Conservation (phyloP, 2,888 invertebrate species). For the Hypsopygia costalis region DNA sequence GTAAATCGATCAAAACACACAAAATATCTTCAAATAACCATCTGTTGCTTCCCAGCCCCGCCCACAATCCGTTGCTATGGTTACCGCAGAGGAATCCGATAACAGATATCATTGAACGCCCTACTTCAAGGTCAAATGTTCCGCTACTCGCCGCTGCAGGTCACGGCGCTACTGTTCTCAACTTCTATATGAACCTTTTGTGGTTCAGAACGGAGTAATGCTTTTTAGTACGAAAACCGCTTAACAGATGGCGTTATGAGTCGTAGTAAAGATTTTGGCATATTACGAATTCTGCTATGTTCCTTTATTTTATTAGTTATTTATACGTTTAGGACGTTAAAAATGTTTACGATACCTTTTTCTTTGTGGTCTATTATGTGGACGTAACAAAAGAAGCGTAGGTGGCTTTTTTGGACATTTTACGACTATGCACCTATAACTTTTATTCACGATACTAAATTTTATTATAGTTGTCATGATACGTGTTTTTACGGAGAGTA, state of each 20-base stretch:
- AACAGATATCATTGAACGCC: slow-evolving; percentile 13
- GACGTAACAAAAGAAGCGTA: not conserved
- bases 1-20: not conserved
- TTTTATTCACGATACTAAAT: too few species aligned
- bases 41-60: slow-evolving; percentile 22
- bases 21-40: slow-evolving; percentile 15
- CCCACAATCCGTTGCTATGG: slow-evolving; percentile 19
- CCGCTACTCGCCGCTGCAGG: slow-evolving; percentile 25
- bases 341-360: not conserved
- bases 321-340: not conserved
- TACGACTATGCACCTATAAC: too few species aligned
- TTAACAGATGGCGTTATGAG: slow-evolving; percentile 6
- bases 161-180: slow-evolving; percentile 11
- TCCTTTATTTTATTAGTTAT: not conserved
- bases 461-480: too few species aligned
- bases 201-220: not conserved
- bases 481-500: too few species aligned
- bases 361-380: not conserved
- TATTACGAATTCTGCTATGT: not conserved
- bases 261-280: not conserved
- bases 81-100: slow-evolving; percentile 13
- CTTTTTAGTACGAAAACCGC: not conserved
- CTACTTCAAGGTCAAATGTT: slow-evolving; percentile 19
- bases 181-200: slow-evolving; percentile 9
- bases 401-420: too few species aligned